Percentiles rank a stretch among this genome's conserved stretches.
phyloP scores from a whole-genome alignment of 2,888 invertebrate genomes.

The Sinodicranocentrus sp. region DNA sequence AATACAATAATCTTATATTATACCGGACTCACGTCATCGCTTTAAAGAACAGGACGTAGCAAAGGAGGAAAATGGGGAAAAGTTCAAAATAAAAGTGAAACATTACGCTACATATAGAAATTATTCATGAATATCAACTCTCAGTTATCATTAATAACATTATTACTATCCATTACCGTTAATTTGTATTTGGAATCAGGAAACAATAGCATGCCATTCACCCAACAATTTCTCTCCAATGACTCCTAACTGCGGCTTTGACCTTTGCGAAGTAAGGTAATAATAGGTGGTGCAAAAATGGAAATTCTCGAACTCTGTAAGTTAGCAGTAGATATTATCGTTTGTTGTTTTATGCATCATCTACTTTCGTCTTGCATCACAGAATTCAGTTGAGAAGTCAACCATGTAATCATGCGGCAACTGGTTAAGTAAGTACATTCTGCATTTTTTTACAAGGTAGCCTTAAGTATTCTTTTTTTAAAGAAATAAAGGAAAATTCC shows the following conservation, averaged over 20 bases:
- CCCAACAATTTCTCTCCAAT: neutral
- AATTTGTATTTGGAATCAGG: conserved; percentile 4
- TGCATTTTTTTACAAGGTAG: neutral
- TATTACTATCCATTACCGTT: too few relatives aligned
- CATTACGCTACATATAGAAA: too few relatives aligned
- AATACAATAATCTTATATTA: too few relatives aligned
- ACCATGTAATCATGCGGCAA: conserved; percentile 14
- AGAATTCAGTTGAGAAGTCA: too few relatives aligned
- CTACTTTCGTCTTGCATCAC: too few relatives aligned
- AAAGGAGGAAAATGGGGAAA: neutral
- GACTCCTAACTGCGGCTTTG: neutral
- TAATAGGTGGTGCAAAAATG: neutral
- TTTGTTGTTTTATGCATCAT: too few relatives aligned
- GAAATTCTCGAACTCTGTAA: too few relatives aligned
- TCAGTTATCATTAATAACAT: too few relatives aligned
- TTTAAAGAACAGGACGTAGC: neutral
- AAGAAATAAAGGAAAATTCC: neutral
- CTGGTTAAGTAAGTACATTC: neutral
- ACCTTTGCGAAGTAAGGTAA: neutral
- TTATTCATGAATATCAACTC: too few relatives aligned
- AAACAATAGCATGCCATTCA: neutral
- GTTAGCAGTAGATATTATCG: too few relatives aligned
- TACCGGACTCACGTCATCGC: too few relatives aligned
- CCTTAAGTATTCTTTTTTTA: neutral
- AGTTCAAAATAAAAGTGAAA: too few relatives aligned